Conservation (phyloP, 2,888 invertebrate species). For the Amblyteles armatorius region DNA sequence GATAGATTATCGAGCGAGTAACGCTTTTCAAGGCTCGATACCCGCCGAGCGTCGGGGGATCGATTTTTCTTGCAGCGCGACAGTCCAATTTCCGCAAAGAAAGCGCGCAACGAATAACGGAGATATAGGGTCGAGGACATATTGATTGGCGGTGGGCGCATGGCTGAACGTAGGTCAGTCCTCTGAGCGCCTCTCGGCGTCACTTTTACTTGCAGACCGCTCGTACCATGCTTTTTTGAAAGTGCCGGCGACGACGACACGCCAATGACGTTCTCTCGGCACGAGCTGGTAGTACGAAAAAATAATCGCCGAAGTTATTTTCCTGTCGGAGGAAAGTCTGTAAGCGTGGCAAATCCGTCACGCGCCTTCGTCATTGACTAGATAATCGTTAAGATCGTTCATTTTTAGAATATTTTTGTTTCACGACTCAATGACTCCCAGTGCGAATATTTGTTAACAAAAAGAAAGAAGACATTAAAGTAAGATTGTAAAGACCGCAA, state of each 20-base stretch:
- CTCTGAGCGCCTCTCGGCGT: constrained; percentile 33
- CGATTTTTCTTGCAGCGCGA: neutral
- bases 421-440: neutral
- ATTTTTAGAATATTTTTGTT: neutral
- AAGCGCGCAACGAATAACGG: neutral
- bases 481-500: neutral
- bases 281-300: neutral
- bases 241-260: neutral
- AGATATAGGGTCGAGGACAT: constrained; percentile 59
- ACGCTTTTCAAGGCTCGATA: neutral
- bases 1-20: neutral
- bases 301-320: neutral
- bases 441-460: neutral
- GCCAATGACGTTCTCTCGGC: neutral
- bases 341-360: constrained; percentile 24
- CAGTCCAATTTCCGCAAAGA: constrained; percentile 3
- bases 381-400: constrained; percentile 35
- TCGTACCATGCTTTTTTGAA: neutral
- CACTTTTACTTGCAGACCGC: constrained; percentile 34
- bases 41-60: neutral
- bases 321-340: neutral
- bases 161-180: constrained; percentile 62
- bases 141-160: constrained; percentile 61
- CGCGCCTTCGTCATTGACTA: neutral
- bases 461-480: neutral